A percentile compares a stretch with the other conserved stretches of the same genome.
These are phyloP conservation scores for Cephus nigrinus DNA, from an alignment of 2,888 invertebrate species.

Conservation along the genomic window DNA sequence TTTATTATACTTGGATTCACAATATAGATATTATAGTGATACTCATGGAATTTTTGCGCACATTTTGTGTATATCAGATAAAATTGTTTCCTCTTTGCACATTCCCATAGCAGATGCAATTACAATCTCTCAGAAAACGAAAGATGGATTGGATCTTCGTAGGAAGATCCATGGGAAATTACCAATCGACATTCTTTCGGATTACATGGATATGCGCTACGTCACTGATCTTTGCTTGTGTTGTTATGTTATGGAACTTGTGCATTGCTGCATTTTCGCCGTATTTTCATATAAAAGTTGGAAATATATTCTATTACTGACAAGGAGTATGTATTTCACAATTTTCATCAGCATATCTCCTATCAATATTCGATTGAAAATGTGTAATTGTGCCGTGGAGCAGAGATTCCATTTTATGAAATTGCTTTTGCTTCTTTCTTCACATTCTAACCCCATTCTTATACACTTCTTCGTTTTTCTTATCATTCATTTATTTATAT, in stretches of 20 bases:
- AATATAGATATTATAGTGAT: not conserved
- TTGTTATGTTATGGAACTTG: slow-evolving; percentile 38
- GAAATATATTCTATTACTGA: not conserved
- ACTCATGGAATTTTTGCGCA: not conserved
- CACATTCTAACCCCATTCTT: slow-evolving; percentile 12
- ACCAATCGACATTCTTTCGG: not conserved
- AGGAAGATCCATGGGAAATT: not conserved
- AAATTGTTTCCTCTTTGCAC: not conserved
- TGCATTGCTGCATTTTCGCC: slow-evolving; percentile 25
- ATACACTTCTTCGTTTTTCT: not conserved
- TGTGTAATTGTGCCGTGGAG: not conserved
- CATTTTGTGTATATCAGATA: not conserved
- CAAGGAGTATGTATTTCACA: not conserved
- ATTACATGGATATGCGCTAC: not conserved
- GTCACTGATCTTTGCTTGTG: slow-evolving; percentile 12
- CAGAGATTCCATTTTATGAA: slow-evolving; percentile 5
- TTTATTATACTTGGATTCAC: not conserved
- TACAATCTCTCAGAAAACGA: not conserved
- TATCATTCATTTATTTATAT: not conserved
- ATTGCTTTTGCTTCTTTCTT: slow-evolving; percentile 8
- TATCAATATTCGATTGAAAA: not conserved
- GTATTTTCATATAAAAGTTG: slow-evolving; percentile 12
- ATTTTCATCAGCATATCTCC: not conserved
- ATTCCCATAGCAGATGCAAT: not conserved
- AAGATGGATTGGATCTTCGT: not conserved